Evolutionary conservation across 2,113 vertebrate genomes (phyloP).

Genomic region (Eublepharis macularius): DNA sequence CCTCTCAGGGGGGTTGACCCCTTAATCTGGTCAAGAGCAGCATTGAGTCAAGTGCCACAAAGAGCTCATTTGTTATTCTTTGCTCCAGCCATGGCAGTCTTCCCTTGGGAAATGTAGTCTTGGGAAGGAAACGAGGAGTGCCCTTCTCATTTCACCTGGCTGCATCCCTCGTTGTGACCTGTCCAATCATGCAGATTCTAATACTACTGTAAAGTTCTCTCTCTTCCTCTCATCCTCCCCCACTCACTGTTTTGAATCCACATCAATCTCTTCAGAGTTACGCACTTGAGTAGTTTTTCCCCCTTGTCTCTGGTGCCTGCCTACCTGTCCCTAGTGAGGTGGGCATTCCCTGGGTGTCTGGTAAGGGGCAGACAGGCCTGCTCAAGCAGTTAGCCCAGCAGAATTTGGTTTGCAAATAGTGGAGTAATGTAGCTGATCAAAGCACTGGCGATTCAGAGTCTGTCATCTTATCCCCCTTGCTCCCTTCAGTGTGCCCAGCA

Average conservation of each 20-base stretch:
- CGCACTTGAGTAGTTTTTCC: not conserved
- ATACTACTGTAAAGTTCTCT: not conserved
- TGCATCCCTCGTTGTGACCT: not conserved
- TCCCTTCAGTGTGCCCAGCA: not conserved
- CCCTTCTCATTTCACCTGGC: not conserved
- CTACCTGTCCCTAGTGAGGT: not conserved
- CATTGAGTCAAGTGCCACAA: not conserved
- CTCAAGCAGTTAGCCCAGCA: not conserved
- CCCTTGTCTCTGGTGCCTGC: not conserved
- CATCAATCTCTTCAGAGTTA: not conserved
- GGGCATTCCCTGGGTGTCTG: not conserved
- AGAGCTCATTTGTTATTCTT: not conserved
- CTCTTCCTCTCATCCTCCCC: not conserved
- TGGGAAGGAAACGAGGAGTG: not conserved
- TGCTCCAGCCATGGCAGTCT: not conserved
- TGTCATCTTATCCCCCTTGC: not conserved
- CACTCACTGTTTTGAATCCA: not conserved
- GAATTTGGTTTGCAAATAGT: not conserved
- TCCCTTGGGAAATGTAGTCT: not conserved
- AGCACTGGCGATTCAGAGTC: no score
- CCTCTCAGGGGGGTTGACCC: not conserved
- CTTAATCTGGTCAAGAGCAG: not conserved
- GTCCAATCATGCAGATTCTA: not conserved
- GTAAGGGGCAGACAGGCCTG: not conserved
- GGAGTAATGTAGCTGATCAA: not conserved